Conservation (phyloP, 2,888 invertebrate species). For the Pachycephus smyrnensis region DNA sequence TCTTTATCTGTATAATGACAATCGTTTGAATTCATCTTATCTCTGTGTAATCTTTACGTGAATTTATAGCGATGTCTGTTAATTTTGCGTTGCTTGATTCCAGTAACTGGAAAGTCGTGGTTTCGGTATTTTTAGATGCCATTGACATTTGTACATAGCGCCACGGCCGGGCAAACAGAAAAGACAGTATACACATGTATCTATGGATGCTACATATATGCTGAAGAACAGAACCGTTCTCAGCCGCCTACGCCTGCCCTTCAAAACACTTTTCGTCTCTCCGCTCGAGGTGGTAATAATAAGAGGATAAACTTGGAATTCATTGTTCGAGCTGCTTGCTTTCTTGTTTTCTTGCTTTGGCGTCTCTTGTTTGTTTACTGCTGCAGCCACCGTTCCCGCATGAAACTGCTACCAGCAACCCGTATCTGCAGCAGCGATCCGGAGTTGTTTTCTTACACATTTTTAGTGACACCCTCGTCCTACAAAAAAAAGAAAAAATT, state of each 20-base stretch:
- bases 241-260: constrained; percentile 49
- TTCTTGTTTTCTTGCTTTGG: neutral
- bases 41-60: neutral
- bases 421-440: neutral
- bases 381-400: neutral
- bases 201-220: neutral
- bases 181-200: neutral
- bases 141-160: constrained; percentile 56
- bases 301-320: constrained; percentile 35
- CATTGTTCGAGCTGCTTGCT: constrained; percentile 38
- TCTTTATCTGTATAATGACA: neutral
- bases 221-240: neutral
- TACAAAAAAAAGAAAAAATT: constrained; percentile 11
- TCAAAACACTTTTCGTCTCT: constrained; percentile 29
- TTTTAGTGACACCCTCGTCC: constrained; percentile 33
- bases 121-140: constrained; percentile 52
- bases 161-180: neutral
- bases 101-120: neutral
- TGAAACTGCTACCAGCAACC: neutral
- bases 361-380: neutral
- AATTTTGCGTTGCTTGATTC: neutral
- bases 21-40: neutral
- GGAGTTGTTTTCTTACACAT: constrained; percentile 31
- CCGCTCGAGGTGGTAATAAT: constrained; percentile 43
- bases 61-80: neutral